Evolutionary conservation across 1,140 invertebrate species (phyloP).

Genomic region (Halictus rubicundus): DNA sequence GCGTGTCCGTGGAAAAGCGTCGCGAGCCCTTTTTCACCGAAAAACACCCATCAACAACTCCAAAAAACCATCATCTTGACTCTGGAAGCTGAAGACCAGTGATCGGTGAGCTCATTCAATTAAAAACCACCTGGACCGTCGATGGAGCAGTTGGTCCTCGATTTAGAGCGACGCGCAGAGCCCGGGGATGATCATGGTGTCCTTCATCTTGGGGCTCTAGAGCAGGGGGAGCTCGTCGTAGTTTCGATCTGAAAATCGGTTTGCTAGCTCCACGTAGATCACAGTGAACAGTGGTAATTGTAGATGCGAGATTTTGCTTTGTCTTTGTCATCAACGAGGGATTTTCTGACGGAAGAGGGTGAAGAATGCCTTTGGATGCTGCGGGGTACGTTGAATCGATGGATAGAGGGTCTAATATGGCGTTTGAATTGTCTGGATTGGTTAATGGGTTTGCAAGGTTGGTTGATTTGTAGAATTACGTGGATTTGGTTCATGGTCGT

Average conservation of each 20-base stretch:
- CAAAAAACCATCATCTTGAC: neutral
- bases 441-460: too few relatives aligned
- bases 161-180: too few relatives aligned
- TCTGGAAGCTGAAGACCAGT: neutral
- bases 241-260: neutral
- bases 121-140: too few relatives aligned
- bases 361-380: neutral
- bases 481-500: neutral
- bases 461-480: neutral
- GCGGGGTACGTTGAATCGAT: neutral
- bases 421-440: neutral
- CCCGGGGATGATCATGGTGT: neutral
- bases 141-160: neutral
- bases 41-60: neutral
- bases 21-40: neutral
- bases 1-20: conserved; percentile 7
- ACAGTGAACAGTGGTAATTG: neutral
- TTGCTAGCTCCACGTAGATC: neutral
- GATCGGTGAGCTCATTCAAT: neutral
- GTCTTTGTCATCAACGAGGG: too few relatives aligned
- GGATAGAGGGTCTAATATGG: neutral
- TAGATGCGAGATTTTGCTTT: neutral
- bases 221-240: neutral
- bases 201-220: neutral
- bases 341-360: neutral